phyloP scores from a whole-genome alignment of 2,888 invertebrate genomes.

The Agrochola lychnidis region DNA sequence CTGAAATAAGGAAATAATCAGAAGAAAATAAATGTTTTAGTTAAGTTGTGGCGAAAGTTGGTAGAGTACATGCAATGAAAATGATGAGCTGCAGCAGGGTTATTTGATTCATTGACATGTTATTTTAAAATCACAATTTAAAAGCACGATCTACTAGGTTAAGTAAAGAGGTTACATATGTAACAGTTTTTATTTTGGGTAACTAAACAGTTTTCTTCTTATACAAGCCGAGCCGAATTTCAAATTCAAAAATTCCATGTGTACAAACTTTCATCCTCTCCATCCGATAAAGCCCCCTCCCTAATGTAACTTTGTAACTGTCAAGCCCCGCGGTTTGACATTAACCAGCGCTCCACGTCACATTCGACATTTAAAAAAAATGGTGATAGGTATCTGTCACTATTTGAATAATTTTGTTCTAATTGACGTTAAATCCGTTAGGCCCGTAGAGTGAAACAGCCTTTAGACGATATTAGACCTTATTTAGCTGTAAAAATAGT shows the following conservation, averaged over 20 bases:
- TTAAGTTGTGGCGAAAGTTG: neutral
- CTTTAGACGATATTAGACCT: too few relatives aligned
- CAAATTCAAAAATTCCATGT: neutral
- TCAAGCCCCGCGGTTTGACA: too few relatives aligned
- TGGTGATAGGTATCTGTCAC: too few relatives aligned
- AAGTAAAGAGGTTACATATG: neutral
- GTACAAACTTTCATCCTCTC: neutral
- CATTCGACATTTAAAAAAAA: too few relatives aligned
- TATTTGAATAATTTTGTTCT: too few relatives aligned
- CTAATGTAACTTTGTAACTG: too few relatives aligned
- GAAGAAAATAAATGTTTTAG: neutral
- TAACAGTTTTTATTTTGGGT: neutral
- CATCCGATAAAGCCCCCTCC: too few relatives aligned
- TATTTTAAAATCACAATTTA: neutral
- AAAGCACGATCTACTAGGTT: neutral
- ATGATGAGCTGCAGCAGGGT: neutral
- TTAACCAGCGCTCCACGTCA: too few relatives aligned
- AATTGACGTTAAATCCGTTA: too few relatives aligned
- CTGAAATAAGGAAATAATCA: slow-evolving; percentile 18
- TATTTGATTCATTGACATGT: neutral
- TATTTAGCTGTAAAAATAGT: too few relatives aligned
- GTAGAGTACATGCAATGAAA: neutral
- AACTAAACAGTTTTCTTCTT: neutral
- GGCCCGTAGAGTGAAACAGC: too few relatives aligned
- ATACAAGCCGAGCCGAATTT: neutral